Evolutionary conservation across 2,113 vertebrate genomes (phyloP).

Genomic region (Plectropomus leopardus): DNA sequence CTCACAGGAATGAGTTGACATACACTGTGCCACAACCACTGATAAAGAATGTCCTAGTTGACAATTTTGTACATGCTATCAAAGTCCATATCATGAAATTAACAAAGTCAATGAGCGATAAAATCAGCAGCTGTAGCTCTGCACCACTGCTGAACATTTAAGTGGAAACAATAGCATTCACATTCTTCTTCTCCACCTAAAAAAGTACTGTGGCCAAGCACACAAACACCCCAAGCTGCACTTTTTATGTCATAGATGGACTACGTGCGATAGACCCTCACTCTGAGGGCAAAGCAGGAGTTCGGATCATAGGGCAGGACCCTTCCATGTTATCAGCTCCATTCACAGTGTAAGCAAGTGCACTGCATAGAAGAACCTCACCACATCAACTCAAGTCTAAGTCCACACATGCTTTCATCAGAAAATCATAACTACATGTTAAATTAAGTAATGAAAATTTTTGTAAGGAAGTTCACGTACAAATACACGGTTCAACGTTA

Average conservation of each 20-base stretch:
- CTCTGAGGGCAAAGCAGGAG: not conserved
- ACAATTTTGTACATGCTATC: not conserved
- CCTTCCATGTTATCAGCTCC: too few relatives aligned
- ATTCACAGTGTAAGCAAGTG: too few relatives aligned
- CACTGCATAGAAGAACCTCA: not conserved
- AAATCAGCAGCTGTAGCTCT: too few relatives aligned
- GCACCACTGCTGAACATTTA: too few relatives aligned
- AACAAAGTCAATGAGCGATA: too few relatives aligned
- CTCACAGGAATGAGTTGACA: not conserved
- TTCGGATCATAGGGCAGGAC: not conserved
- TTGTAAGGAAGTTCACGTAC: too few relatives aligned
- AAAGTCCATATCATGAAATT: not conserved
- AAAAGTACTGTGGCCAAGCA: not conserved
- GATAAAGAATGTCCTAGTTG: not conserved
- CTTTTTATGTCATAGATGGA: not conserved
- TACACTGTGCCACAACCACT: not conserved
- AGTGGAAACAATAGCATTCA: not conserved
- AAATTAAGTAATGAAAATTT: not conserved
- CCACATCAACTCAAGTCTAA: not conserved
- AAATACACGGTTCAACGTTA: too few relatives aligned
- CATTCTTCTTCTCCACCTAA: not conserved
- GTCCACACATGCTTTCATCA: not conserved
- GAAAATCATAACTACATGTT: not conserved
- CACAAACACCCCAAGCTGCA: not conserved
- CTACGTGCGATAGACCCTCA: not conserved